Percentiles rank a stretch among this genome's conserved stretches.
Conservation (phyloP, 1,140 invertebrate genomes). For the Pectinophora gossypiella region DNA sequence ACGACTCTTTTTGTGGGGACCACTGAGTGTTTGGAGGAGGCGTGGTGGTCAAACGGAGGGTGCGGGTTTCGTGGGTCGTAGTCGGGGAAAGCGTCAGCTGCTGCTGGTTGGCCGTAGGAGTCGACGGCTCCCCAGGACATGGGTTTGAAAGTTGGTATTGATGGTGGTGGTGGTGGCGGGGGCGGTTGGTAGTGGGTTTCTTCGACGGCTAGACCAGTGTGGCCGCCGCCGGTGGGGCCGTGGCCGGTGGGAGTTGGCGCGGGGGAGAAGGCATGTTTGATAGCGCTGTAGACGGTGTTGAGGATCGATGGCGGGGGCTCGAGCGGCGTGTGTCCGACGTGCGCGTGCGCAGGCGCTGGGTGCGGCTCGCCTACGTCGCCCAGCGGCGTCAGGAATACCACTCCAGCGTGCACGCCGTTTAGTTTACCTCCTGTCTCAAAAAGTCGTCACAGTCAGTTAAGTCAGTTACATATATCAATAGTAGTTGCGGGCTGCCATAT, state of each 20-base stretch:
- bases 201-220: not conserved
- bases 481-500: too few species aligned
- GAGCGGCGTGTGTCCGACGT: constrained; percentile 43
- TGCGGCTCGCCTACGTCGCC: too few species aligned
- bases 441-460: constrained; percentile 10
- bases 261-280: constrained; percentile 51
- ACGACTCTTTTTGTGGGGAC: constrained; percentile 17
- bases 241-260: constrained; percentile 9
- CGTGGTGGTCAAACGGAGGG: constrained; percentile 34
- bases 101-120: constrained; percentile 58
- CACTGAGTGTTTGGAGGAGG: constrained; percentile 41
- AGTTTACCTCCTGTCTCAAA: constrained; percentile 69
- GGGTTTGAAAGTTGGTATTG: constrained; percentile 45
- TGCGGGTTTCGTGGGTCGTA: constrained; percentile 45
- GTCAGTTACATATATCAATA: too few species aligned
- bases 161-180: constrained; percentile 40
- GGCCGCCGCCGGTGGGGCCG: not conserved
- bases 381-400: constrained; percentile 59
- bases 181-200: constrained; percentile 1
- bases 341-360: constrained; percentile 27
- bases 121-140: constrained; percentile 45
- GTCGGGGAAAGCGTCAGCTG: constrained; percentile 40
- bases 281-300: constrained; percentile 52
- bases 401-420: constrained; percentile 61
- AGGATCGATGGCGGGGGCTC: constrained; percentile 60